phyloP scores from a whole-genome alignment of 2,888 invertebrate species.

The Gortyna flavago region DNA sequence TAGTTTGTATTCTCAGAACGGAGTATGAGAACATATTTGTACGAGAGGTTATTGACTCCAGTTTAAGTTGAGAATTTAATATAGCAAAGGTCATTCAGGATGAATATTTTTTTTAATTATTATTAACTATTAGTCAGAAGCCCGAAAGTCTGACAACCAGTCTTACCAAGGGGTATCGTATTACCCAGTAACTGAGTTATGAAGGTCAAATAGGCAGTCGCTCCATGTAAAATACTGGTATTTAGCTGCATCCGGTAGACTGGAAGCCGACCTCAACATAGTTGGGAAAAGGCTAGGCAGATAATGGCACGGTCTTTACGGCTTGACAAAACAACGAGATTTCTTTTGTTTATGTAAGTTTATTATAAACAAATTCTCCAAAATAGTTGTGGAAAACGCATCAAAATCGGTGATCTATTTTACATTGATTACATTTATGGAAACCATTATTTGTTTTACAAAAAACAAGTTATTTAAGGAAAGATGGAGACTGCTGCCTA shows the following conservation, averaged over 20 bases:
- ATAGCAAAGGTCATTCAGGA: neutral
- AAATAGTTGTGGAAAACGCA: neutral
- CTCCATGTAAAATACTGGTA: no score
- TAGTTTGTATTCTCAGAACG: slow-evolving; percentile 32
- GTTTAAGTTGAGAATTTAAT: slow-evolving; percentile 7
- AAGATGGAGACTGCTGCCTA: neutral
- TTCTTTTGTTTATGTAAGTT: neutral
- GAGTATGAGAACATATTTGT: slow-evolving; percentile 16
- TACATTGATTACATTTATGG: neutral
- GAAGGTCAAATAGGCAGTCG: no score
- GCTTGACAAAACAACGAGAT: neutral
- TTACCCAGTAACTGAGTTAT: no score
- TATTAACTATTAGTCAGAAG: no score
- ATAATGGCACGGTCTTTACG: neutral
- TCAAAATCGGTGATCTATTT: neutral
- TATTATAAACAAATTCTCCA: neutral
- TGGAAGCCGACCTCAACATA: no score
- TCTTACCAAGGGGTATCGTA: no score
- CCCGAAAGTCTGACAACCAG: no score
- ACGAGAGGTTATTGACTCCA: slow-evolving; percentile 3
- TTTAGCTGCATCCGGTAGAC: no score
- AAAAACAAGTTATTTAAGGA: neutral
- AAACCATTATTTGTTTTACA: neutral
- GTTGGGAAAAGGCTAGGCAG: no score
- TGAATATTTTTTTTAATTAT: neutral